These are phyloP conservation scores for Calyptommatus sinebrachiatus DNA, from an alignment of 2,113 vertebrate genomes.

Conservation along the genomic window DNA sequence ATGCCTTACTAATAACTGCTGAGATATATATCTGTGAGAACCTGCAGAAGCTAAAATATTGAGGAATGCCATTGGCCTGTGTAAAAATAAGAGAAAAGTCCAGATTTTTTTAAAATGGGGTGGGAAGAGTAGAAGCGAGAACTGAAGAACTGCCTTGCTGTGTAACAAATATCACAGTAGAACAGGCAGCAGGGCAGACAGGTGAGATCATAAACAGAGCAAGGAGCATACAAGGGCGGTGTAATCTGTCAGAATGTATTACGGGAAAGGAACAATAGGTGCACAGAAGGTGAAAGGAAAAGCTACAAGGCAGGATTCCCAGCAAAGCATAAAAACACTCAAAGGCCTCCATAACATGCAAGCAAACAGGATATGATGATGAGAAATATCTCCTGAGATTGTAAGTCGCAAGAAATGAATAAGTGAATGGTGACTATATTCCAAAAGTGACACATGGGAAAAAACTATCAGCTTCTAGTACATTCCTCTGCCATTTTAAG, in stretches of 20 bases:
- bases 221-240: not conserved
- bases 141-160: not conserved
- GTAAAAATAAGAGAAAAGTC: not conserved
- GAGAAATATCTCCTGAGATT: not conserved
- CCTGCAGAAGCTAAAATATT: not conserved
- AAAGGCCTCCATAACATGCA: not conserved
- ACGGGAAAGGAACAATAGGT: not conserved
- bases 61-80: not conserved
- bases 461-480: not conserved
- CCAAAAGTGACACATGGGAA: constrained; percentile 7
- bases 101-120: constrained; percentile 12
- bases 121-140: not conserved
- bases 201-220: not conserved
- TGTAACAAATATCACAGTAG: constrained; percentile 11
- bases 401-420: constrained; percentile 19
- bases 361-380: not conserved
- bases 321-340: not conserved
- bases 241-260: constrained; percentile 21
- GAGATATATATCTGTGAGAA: not conserved
- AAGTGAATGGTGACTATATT: not conserved
- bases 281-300: not conserved
- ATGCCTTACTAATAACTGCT: not conserved
- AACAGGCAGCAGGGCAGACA: constrained; percentile 20
- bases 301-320: not conserved
- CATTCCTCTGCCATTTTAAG: constrained; percentile 22